These are phyloP conservation scores for Periophthalmus modestus DNA, from an alignment of 2,113 vertebrate species.

Conservation along the genomic window DNA sequence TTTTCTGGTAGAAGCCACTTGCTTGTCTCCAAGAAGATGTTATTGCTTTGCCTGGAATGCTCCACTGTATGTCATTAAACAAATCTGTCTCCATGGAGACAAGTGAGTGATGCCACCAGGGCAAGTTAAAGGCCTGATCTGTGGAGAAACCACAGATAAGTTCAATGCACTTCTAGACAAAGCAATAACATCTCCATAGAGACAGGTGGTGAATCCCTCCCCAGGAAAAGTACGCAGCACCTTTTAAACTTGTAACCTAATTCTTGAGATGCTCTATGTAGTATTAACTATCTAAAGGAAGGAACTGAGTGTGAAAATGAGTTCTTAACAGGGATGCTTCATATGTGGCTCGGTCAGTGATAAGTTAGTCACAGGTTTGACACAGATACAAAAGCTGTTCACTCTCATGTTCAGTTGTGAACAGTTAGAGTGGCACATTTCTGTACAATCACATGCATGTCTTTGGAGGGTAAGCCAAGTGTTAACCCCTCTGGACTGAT, in stretches of 20 bases:
- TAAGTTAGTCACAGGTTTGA: neutral
- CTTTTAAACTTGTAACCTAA: neutral
- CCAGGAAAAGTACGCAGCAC: neutral
- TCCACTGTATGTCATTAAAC: neutral
- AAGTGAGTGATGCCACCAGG: neutral
- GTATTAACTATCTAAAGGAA: neutral
- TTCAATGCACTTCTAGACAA: too few species aligned
- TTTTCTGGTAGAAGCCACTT: neutral
- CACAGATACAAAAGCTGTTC: neutral
- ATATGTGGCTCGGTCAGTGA: neutral
- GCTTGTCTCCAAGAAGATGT: neutral
- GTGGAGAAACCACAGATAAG: neutral
- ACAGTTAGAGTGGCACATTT: neutral
- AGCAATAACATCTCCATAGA: too few species aligned
- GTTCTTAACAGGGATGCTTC: neutral
- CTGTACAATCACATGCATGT: slow-evolving; percentile 4
- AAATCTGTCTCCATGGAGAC: neutral
- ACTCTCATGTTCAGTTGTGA: neutral
- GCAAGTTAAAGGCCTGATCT: neutral
- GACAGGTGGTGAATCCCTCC: too few species aligned
- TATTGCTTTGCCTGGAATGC: neutral
- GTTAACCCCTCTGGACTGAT: neutral
- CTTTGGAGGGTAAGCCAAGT: neutral
- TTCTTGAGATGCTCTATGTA: neutral
- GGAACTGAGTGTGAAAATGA: too few species aligned